Evolutionary conservation across 1,140 invertebrate genomes (phyloP).

Genomic region (Pseudomyrmex flavicornis): DNA sequence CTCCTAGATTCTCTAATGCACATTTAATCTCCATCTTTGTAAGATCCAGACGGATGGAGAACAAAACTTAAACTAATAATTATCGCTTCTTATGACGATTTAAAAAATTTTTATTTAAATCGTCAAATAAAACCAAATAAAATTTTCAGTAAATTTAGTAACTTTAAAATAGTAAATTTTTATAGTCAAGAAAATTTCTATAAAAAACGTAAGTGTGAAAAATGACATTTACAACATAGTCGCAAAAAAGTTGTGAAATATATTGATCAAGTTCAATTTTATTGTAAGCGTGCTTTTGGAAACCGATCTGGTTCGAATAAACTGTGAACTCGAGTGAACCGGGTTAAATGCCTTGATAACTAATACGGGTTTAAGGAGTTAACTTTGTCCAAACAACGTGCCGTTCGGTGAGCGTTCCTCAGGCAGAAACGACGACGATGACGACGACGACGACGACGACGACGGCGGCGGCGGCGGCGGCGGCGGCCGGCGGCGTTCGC

Average conservation of each 20-base stretch:
- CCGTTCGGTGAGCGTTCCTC: conserved; percentile 33
- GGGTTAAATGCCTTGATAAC: conserved; percentile 21
- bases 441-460: background rate
- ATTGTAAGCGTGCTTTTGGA: background rate
- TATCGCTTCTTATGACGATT: background rate
- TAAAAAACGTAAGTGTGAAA: no score
- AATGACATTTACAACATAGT: background rate
- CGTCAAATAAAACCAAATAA: no score
- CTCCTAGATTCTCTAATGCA: conserved; percentile 39
- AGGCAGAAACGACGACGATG: conserved; percentile 11
- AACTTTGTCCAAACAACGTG: conserved; percentile 4
- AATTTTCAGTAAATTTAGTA: no score
- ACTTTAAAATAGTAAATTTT: no score
- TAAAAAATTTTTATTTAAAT: background rate
- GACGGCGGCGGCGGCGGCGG: no score
- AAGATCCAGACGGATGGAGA: background rate
- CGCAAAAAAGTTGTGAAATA: background rate
- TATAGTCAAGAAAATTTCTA: no score
- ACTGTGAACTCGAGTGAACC: background rate
- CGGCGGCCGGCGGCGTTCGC: conserved; percentile 4
- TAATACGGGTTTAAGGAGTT: conserved; percentile 39
- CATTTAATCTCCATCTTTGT: conserved; percentile 49
- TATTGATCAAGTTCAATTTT: background rate
- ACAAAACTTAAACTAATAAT: conserved; percentile 23
- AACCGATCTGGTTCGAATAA: background rate